Base-by-base conservation (phyloP, 2,113 vertebrate species). In the Amphilophus citrinellus region DNA sequence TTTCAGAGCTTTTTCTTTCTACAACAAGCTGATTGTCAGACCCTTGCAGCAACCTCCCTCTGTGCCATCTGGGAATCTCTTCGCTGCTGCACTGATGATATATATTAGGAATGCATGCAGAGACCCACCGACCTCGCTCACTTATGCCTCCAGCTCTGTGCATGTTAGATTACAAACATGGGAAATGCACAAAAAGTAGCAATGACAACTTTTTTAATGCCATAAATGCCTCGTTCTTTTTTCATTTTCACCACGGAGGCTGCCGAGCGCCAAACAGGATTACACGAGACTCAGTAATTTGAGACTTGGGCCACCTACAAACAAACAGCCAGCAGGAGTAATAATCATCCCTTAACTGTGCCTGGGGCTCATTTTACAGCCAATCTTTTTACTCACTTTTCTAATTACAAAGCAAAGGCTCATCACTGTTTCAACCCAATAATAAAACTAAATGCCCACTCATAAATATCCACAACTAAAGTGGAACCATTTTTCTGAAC, bases 381-480 rank as follows among this genome's bases (percentile, higher is more conserved):
- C 1, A 2, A 22, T 57, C 61, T 60, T 89, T 82, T 66, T 39
- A 75, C 79, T 76, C 61, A 50, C 18, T 56, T 24, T 2, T 82
- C 42, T 71, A 22, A 85, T 86, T 89, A 93, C 79, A 88, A 82
- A 77, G 82, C n/a, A 66, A 62, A 56, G 63, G 56, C 66, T 66
- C 18, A 1, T 32, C 17, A 4, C 77, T 79, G 50, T 44, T 2
- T 18, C 61, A 20, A 37, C 42, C n/a, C 35, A 65, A 68, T 73
- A 65, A 83, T 83, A 66, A 79, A 85, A 68, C 77, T 37, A 39
- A 76, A 59, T 27, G 27, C 77, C 58, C 80, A 50, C 53, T 35
- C 57, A 61, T 37, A 73, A 71, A 83, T 37, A 56, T 42, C 24
- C 57, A 50, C 47, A 58, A 37, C 59, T 60, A 86, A 24, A 80